These are phyloP conservation scores for Teleiodes luculella DNA, from an alignment of 2,888 invertebrate species.

Conservation along the genomic window DNA sequence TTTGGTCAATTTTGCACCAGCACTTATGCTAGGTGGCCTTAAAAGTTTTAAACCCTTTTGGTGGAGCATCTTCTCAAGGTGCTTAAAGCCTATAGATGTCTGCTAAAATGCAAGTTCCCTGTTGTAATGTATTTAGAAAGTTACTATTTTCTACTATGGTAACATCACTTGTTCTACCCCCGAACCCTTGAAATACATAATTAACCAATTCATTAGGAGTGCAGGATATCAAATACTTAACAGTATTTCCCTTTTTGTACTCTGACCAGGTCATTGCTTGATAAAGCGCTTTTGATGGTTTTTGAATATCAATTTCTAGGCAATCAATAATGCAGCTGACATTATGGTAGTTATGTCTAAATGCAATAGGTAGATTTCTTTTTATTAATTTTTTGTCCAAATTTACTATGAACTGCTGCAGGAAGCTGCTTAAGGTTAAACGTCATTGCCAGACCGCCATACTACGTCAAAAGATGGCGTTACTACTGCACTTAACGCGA, in stretches of 20 bases:
- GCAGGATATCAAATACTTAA: constrained; percentile 28
- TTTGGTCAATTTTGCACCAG: constrained; percentile 21
- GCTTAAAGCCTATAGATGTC: constrained; percentile 29
- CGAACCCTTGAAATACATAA: constrained; percentile 25
- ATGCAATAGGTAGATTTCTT: constrained; percentile 24
- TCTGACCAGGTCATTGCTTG: constrained; percentile 41
- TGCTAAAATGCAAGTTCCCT: constrained; percentile 24
- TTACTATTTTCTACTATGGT: constrained; percentile 22
- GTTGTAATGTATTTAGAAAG: no score
- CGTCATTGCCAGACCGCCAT: no score
- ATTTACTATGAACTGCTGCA: constrained; percentile 22
- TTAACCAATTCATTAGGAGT: constrained; percentile 28
- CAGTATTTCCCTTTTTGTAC: constrained; percentile 30
- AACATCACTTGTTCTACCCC: constrained; percentile 23
- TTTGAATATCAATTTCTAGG: constrained; percentile 40
- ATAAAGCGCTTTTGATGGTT: constrained; percentile 32
- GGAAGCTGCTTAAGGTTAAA: constrained; percentile 20
- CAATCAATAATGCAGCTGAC: constrained; percentile 39
- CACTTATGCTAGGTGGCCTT: constrained; percentile 24
- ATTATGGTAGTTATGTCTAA: constrained; percentile 26
- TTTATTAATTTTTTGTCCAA: constrained; percentile 16
- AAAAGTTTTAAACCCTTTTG: constrained; percentile 15
- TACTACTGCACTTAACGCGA: no score
- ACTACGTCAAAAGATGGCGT: no score
- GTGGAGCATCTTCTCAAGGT: constrained; percentile 20